A percentile compares a stretch with the other conserved stretches of the same genome.
Evolutionary conservation across 1,140 invertebrate genomes (phyloP).

Genomic region (Holcopasites calliopsidis): DNA sequence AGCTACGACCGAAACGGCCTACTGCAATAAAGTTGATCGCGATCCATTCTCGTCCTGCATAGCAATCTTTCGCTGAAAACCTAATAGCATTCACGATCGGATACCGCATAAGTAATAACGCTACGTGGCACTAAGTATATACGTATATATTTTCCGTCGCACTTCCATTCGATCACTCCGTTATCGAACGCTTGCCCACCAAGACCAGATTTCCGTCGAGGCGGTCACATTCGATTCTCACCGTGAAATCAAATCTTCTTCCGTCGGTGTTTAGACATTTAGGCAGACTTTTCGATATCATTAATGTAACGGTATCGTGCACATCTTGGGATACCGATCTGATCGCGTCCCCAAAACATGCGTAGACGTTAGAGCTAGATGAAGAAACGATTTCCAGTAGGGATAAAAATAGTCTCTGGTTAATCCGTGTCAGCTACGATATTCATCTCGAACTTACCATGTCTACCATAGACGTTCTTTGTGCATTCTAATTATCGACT

Average conservation of each 20-base stretch:
- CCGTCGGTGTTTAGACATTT: constrained; percentile 2
- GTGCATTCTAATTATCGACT: not conserved
- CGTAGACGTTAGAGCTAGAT: too few species aligned
- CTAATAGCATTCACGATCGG: not conserved
- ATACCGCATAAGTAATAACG: not conserved
- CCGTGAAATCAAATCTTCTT: not conserved
- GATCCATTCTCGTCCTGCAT: not conserved
- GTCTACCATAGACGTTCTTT: not conserved
- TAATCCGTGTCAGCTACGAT: not conserved
- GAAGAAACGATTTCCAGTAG: not conserved
- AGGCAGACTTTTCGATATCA: too few species aligned
- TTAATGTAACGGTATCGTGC: too few species aligned
- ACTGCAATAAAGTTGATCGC: constrained; percentile 55
- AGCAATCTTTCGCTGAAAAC: not conserved
- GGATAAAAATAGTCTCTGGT: not conserved
- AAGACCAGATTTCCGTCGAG: constrained; percentile 13
- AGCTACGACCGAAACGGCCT: constrained; percentile 66
- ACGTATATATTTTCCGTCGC: constrained; percentile 22
- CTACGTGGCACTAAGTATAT: constrained; percentile 17
- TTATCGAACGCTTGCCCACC: not conserved
- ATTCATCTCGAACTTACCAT: not conserved
- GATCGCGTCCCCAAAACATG: too few species aligned
- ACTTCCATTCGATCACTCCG: not conserved
- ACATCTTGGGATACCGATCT: too few species aligned
- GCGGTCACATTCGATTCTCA: not conserved